Conservation (phyloP, 2,888 invertebrate genomes). For the Cryptophagus acutangulus region DNA sequence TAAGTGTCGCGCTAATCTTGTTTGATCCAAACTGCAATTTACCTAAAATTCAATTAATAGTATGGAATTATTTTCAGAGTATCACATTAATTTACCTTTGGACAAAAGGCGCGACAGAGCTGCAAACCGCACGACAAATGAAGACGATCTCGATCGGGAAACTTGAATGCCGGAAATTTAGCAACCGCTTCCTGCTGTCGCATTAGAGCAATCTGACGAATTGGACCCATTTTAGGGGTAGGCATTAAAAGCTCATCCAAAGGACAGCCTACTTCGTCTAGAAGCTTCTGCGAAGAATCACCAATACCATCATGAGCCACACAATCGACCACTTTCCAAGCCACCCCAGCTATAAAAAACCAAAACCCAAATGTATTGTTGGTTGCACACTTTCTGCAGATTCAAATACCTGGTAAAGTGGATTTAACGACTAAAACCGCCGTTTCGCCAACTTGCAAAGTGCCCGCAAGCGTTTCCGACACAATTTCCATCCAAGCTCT, state of each 20-base stretch:
- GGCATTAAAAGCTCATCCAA: slow-evolving; percentile 64
- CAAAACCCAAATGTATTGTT: slow-evolving; percentile 1
- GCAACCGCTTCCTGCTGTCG: slow-evolving; percentile 50
- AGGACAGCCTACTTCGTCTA: slow-evolving; percentile 71
- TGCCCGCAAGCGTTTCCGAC: slow-evolving; percentile 48
- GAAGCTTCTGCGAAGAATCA: slow-evolving; percentile 66
- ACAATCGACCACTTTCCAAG: slow-evolving; percentile 71
- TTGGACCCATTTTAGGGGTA: slow-evolving; percentile 47
- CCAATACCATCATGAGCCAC: slow-evolving; percentile 74
- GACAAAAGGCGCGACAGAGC: slow-evolving; percentile 69
- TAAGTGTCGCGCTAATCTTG: too few species aligned
- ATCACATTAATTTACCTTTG: slow-evolving; percentile 48
- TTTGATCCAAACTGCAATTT: too few species aligned
- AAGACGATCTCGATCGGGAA: slow-evolving; percentile 71
- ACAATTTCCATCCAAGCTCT: slow-evolving; percentile 69
- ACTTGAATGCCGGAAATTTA: slow-evolving; percentile 76
- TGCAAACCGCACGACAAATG: slow-evolving; percentile 74
- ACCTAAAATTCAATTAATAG: slow-evolving; percentile 37
- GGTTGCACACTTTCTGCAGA: not conserved
- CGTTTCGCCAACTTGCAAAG: slow-evolving; percentile 68
- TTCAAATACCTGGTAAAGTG: slow-evolving; percentile 56
- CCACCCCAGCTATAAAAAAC: slow-evolving; percentile 56
- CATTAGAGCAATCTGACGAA: slow-evolving; percentile 41
- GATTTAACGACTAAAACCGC: slow-evolving; percentile 63
- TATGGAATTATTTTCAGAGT: not conserved